Evolutionary conservation across 2,888 invertebrate genomes (phyloP).

Genomic region (Patella caerulea): DNA sequence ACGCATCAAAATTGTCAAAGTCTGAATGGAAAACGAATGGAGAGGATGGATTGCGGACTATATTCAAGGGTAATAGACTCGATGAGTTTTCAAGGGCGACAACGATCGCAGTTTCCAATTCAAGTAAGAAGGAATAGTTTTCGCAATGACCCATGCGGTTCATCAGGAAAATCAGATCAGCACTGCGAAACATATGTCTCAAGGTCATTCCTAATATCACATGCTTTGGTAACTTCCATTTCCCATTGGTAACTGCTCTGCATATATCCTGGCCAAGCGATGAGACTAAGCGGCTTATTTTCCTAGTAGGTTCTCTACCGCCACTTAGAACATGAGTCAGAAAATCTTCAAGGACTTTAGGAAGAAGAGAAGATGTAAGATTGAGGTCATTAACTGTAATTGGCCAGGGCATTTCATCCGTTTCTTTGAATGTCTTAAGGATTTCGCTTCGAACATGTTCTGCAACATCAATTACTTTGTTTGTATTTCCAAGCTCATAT

Average conservation of each 20-base stretch:
- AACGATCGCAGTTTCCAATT: conserved; percentile 40
- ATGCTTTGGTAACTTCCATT: conserved; percentile 37
- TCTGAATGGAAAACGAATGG: conserved; percentile 47
- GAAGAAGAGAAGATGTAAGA: no score
- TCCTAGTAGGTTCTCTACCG: no score
- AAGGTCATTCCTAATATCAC: conserved; percentile 36
- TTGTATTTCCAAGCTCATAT: no score
- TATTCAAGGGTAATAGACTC: conserved; percentile 34
- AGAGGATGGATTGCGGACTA: conserved; percentile 31
- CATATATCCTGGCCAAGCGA: conserved; percentile 41
- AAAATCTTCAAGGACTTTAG: no score
- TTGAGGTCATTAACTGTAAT: no score
- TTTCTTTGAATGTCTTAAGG: no score
- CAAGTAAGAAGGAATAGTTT: conserved; percentile 34
- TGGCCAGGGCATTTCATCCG: no score
- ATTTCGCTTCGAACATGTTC: no score
- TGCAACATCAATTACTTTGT: no score
- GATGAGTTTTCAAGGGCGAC: conserved; percentile 37
- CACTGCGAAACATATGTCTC: conserved; percentile 32
- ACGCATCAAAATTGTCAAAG: conserved; percentile 47
- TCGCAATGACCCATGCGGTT: conserved; percentile 40
- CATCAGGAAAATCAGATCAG: conserved; percentile 25
- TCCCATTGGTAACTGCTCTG: conserved; percentile 35
- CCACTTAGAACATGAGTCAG: no score
- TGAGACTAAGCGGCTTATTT: conserved; percentile 18